Conservation (phyloP, 1,140 invertebrate species). For the Apis mellifera region DNA sequence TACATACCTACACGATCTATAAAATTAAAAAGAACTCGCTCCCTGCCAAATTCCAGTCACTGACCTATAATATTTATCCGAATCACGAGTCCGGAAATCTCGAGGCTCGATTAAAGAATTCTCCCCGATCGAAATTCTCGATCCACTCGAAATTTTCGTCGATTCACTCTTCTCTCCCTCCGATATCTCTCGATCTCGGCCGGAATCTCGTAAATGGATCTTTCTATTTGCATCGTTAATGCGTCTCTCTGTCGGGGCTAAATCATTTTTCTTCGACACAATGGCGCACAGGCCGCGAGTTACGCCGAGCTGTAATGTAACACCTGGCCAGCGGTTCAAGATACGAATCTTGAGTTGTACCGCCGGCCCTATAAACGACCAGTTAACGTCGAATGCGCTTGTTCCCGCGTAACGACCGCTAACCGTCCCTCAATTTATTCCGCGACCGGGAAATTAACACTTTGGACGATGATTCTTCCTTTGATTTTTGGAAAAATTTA, state of each 20-base stretch:
- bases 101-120: not conserved
- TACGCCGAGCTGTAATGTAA: conserved; percentile 50
- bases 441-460: not conserved
- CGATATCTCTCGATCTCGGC: conserved; percentile 8
- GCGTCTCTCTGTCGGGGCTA: conserved; percentile 9
- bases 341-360: conserved; percentile 44
- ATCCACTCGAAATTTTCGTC: not conserved
- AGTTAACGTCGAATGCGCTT: conserved; percentile 37
- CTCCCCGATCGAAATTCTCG: not conserved
- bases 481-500: no score
- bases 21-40: conserved; percentile 6
- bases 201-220: conserved; percentile 15
- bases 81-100: no score
- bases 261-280: conserved; percentile 49
- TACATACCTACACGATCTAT: conserved; percentile 15
- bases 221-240: conserved; percentile 51
- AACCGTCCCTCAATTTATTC: conserved; percentile 11
- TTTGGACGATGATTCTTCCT: no score
- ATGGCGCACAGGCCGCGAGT: conserved; percentile 31
- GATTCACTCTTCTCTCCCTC: conserved; percentile 19
- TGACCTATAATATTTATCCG: conserved; percentile 20
- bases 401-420: conserved; percentile 14
- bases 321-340: conserved; percentile 33
- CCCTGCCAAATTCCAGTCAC: conserved; percentile 21
- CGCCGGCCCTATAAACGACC: conserved; percentile 28